Evolutionary conservation across 2,888 invertebrate genomes (phyloP), one percentile per base, ranked within the genome.

Genomic region (Merodon equestris): DNA sequence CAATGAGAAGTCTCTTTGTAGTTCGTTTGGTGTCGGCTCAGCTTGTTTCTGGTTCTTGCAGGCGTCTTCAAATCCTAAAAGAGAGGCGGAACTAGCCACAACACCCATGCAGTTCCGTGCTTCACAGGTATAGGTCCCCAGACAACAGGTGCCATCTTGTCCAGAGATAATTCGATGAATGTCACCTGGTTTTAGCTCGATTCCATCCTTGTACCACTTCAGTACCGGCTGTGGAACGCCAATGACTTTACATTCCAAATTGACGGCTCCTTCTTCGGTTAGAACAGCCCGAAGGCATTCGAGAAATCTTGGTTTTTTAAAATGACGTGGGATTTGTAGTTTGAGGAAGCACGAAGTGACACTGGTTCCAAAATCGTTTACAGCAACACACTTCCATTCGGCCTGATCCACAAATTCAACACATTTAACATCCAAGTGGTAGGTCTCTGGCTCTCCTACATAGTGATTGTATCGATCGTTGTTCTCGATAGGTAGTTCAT

Each of bases 121-220:
- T 88, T 96, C 96, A 87, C 96, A 97, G 0, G 96, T 96, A 84
- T 97, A 97, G 0, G 95, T 96, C 0, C 96, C 96, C 58, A 96
- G 90, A 83, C 96, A 96, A 84, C 96, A 96, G 0, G 95, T 96
- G 5, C 96, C 96, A 86, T 96, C 96, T 89, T 96, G 94, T 0
- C 96, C 96, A 0, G 96, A 95, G 83, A 96, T 96, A 53, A 97
- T 96, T 85, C 94, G 91, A 85, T 97, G 96, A 84, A 97, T 96
- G 86, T 97, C 97, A 0, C 97, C 97, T 0, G 97, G 95, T 86
- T 96, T 96, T 0, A 97, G 87, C 86, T 96, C 96, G 63, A 94
- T 92, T 0, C 96, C 96, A 86, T 97, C 97, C 89, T 97, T 97
- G 86, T 95, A 97, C 97, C 97, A 97, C 85, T 95, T 96, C 0